Evolutionary conservation across 2,888 invertebrate genomes (phyloP), one percentile per base, ranked within the genome.

Genomic region (Platycheirus albimanus): DNA sequence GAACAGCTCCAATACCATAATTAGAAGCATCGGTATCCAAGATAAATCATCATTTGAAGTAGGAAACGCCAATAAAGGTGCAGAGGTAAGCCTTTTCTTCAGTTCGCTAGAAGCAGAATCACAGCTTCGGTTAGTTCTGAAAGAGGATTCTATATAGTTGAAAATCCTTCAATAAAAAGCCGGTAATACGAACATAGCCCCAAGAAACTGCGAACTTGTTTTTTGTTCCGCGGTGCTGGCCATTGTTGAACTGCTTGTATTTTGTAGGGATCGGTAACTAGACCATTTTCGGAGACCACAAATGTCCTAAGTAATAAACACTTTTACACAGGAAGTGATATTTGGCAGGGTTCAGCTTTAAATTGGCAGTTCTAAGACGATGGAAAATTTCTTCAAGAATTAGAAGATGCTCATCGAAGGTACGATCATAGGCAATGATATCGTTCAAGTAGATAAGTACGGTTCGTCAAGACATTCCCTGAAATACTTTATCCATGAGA

Each of bases 351-450:
- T 36, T 72, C 2, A 77, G 61, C 36, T 63, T 72, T 11, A 84
- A 24, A 7, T 67, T 61, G 0, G 67, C 72, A 10, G 0, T 36
- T 7, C n/a, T 19, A 3, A 76, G 28, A 30, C 75, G 7, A 10
- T 54, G 36, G 2, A 58, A 64, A n/a, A n/a, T n/a, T n/a, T n/a
- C n/a, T n/a, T n/a, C n/a, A n/a, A n/a, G n/a, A n/a, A n/a, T n/a
- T n/a, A 4, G 56, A 2, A 78, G 20, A 38, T 86, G 85, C 47
- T 85, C 49, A 7, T 81, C 61, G 47, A 85, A 84, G 7, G 24
- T 72, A 41, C 52, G 72, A 0, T 80, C n/a, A n/a, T n/a, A n/a
- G n/a, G n/a, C n/a, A n/a, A n/a, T n/a, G n/a, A n/a, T n/a, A n/a
- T n/a, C n/a, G n/a, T n/a, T n/a, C n/a, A n/a, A n/a, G n/a, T n/a